Base-by-base conservation (phyloP, 2,888 invertebrate genomes). In the Trachelus stipa region DNA sequence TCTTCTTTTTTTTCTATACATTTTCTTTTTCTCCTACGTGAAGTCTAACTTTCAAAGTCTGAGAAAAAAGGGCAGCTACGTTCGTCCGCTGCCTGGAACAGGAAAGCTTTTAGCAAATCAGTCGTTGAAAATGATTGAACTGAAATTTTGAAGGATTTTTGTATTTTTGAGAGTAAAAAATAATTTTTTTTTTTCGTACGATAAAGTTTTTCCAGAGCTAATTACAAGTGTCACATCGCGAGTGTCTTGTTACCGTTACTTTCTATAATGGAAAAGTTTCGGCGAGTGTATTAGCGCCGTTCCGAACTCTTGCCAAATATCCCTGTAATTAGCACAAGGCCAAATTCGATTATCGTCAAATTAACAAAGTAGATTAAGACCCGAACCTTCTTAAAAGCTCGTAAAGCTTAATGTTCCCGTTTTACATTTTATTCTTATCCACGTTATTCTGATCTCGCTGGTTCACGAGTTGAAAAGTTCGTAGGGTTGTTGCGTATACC, bases 321-420 rank as follows among this genome's bases (percentile, higher is more conserved):
- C 69, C 31, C 30, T 12, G 75, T 68, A 78, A 75, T 78, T 78
- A 78, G 75, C 69, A 75, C 75, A 56, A 76, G 33, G 68, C n/a
- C 68, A 71, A 78, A 78, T 74, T 78, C 71, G 78, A 71, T 34
- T 71, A 40, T 75, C 69, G 69, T 78, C 78, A 69, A 71, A 78
- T 78, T 78, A 78, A 75, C 78, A 69, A 78, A 78, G 78, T 78
- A 75, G 75, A 78, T 78, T 75, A 78, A 76, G 76, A 76, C 69
- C 33, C 68, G 75, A 76, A 76, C 78, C 73, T 73, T 76, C 76
- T 68, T 73, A 73, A 73, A 40, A 78, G 73, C 71, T 78, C 73
- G 73, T 78, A 12, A 34, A 73, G 73, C 73, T 6, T 73, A 73
- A 73, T 23, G 73, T 6, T 33, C 73, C 34, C n/a, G 73, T 11